Evolutionary conservation across 2,888 invertebrate genomes (phyloP).

Genomic region (Eupithecia subumbrata): DNA sequence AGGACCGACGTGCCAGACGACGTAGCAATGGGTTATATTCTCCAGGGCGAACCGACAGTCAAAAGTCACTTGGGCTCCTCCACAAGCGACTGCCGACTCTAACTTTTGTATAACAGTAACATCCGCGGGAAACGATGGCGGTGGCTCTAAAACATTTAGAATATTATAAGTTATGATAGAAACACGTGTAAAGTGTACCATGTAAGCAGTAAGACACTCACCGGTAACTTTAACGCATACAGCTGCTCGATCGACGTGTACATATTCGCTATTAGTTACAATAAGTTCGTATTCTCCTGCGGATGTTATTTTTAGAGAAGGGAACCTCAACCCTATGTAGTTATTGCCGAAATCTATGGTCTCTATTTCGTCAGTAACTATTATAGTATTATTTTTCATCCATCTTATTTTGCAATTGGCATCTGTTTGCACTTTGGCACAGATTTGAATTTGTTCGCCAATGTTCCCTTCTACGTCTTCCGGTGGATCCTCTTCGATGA

Average conservation of each 20-base stretch:
- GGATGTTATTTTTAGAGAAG: conserved; percentile 26
- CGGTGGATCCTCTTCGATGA: conserved; percentile 46
- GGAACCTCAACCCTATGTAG: conserved; percentile 46
- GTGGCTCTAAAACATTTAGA: conserved; percentile 33
- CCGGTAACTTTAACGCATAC: conserved; percentile 46
- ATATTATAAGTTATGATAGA: neutral
- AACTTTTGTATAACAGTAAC: conserved; percentile 41
- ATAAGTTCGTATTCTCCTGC: conserved; percentile 46
- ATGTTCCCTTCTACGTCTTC: conserved; percentile 46
- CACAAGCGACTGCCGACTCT: conserved; percentile 45
- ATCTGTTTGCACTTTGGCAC: conserved; percentile 45
- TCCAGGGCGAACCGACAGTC: conserved; percentile 47
- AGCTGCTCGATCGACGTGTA: conserved; percentile 27
- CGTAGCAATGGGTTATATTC: conserved; percentile 46
- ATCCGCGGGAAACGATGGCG: neutral
- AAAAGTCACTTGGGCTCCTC: conserved; percentile 48
- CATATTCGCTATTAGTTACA: conserved; percentile 39
- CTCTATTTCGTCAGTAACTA: neutral
- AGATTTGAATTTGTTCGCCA: conserved; percentile 47
- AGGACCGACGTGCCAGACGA: conserved; percentile 53
- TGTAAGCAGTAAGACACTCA: conserved; percentile 36
- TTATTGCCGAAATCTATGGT: conserved; percentile 43
- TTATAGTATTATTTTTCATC: neutral
- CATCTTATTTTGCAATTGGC: conserved; percentile 43
- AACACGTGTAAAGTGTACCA: neutral